These are phyloP conservation scores for Sterrhoptilus dennistouni DNA, from an alignment of 2,113 vertebrate genomes.

Conservation along the genomic window DNA sequence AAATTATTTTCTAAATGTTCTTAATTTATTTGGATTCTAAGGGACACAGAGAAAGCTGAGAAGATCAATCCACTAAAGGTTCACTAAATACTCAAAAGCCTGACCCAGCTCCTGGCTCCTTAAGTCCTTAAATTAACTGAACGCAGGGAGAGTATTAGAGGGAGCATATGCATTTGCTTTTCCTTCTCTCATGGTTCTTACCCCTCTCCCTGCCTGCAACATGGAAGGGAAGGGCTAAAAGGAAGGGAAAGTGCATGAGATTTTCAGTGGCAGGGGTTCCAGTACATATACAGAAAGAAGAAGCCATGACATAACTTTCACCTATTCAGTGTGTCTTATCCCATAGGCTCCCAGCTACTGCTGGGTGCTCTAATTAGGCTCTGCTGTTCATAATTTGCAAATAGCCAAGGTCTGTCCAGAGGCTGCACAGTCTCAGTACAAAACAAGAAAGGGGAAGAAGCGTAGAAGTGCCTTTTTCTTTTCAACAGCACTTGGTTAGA, in stretches of 20 bases:
- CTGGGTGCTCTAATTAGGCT: background rate
- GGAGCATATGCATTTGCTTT: background rate
- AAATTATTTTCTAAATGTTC: background rate
- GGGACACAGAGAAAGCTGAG: background rate
- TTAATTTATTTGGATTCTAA: background rate
- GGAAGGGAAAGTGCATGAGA: background rate
- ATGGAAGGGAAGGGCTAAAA: background rate
- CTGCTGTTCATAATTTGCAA: background rate
- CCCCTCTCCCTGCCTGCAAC: background rate
- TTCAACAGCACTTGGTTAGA: background rate
- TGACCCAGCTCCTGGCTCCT: background rate
- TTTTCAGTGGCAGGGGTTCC: background rate
- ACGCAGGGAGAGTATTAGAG: background rate
- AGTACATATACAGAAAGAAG: background rate
- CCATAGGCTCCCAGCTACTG: background rate
- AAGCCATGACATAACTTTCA: background rate
- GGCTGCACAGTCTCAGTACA: background rate
- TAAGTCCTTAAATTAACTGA: background rate
- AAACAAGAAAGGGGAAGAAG: background rate
- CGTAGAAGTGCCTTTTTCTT: background rate
- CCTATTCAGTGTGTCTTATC: background rate
- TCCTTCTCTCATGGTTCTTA: background rate
- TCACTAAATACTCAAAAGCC: background rate
- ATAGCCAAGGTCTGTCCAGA: background rate
- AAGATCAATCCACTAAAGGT: background rate